These are phyloP conservation scores for Acleris laterana DNA, from an alignment of 2,888 invertebrate species.

Conservation along the genomic window DNA sequence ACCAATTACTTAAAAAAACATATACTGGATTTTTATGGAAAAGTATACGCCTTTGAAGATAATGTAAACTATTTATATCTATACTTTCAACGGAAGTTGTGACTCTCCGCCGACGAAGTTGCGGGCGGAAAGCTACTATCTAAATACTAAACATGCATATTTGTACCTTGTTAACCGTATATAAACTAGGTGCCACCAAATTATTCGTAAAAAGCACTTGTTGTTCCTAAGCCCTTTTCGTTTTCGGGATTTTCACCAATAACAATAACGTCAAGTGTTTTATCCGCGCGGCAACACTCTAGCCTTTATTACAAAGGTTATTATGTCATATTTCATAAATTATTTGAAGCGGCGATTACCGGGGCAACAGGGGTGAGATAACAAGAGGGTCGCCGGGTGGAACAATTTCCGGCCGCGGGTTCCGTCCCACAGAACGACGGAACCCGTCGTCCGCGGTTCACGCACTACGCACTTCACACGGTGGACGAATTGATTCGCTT, in stretches of 20 bases:
- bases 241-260: slow-evolving; percentile 54
- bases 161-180: no score
- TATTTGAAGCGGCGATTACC: slow-evolving; percentile 71
- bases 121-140: no score
- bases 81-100: no score
- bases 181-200: background rate
- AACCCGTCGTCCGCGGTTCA: background rate
- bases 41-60: no score
- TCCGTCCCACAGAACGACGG: slow-evolving; percentile 1
- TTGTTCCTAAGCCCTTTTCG: slow-evolving; percentile 31
- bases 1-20: no score
- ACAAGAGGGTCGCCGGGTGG: slow-evolving; percentile 50
- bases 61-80: no score
- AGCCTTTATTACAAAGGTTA: slow-evolving; percentile 74
- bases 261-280: slow-evolving; percentile 67
- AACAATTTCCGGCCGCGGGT: slow-evolving; percentile 44
- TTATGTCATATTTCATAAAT: slow-evolving; percentile 78
- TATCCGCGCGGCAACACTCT: slow-evolving; percentile 55
- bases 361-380: slow-evolving; percentile 58
- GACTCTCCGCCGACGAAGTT: no score
- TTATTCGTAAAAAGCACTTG: slow-evolving; percentile 22
- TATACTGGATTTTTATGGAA: no score
- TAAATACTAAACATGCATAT: no score
- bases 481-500: background rate
- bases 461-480: slow-evolving; percentile 12